A percentile compares a stretch with the other conserved stretches of the same genome.
Evolutionary conservation across 1,140 invertebrate species (phyloP).

Genomic region (Notospermus geniculatus): DNA sequence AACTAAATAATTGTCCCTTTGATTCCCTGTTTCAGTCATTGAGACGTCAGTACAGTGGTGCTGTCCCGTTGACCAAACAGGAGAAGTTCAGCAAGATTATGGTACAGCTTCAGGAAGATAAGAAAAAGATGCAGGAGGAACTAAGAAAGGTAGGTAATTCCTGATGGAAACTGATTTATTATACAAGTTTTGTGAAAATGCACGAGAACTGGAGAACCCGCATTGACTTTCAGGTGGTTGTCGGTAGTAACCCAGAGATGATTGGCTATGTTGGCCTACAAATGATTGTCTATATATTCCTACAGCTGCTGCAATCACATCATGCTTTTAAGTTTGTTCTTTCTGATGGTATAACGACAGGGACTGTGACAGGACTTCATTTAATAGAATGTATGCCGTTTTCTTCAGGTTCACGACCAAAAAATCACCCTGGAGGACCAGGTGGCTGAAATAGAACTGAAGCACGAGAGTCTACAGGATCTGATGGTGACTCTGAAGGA

Average conservation of each 20-base stretch:
- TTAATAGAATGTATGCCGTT: neutral
- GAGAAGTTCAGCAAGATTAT: constrained; percentile 52
- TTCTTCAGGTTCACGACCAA: constrained; percentile 34
- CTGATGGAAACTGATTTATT: too few species aligned
- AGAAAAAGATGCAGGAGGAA: constrained; percentile 43
- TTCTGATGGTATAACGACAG: neutral
- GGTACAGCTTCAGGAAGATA: constrained; percentile 50
- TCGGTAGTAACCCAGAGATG: too few species aligned
- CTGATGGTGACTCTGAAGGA: constrained; percentile 52
- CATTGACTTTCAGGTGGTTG: too few species aligned
- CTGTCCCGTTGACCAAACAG: constrained; percentile 52
- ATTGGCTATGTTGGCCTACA: too few species aligned
- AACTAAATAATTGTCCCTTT: constrained; percentile 14
- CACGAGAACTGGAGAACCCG: too few species aligned
- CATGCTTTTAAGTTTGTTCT: too few species aligned
- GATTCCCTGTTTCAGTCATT: too few species aligned
- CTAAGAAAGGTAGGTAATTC: constrained; percentile 39
- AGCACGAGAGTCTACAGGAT: constrained; percentile 47
- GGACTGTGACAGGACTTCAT: neutral
- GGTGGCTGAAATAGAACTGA: constrained; percentile 43
- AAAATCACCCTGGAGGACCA: constrained; percentile 45
- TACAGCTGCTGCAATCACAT: too few species aligned
- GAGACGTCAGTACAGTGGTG: constrained; percentile 52
- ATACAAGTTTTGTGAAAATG: too few species aligned
- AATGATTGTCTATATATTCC: too few species aligned